Evolutionary conservation across 2,888 invertebrate genomes (phyloP), one percentile per base, ranked within the genome.

Genomic region (Drosophila nigritarsus): DNA sequence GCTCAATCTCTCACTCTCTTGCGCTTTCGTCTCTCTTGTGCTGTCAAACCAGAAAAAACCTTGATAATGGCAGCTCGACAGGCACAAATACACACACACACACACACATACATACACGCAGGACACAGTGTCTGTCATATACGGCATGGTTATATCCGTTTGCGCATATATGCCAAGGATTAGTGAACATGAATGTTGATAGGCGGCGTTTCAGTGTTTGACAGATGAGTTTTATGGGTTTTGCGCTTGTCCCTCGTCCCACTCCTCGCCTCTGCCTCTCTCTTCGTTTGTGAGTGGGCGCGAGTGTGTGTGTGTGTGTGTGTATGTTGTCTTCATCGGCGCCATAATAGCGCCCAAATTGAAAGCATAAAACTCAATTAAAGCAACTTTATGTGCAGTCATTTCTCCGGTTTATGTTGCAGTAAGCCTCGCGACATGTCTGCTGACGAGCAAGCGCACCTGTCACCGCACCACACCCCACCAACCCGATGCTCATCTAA

Each of bases 351-450:
- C 83, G 72, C 80, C 82, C 73, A 85, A 85, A 82, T 82, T 82
- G 82, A 82, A 82, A 82, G 85, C 85, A 85, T 82, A 85, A 82
- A 82, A 84, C 82, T 82, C 85, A 82, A 82, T 82, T 82, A 82
- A 82, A 84, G 75, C 85, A 84, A 82, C 85, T 84, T 82, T 84
- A 84, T 84, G 85, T 82, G 85, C 82, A 84, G 82, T 84, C 82
- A 84, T 82, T 82, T 79, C 80, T 81, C 73, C 68, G 73, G 70
- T 84, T 82, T 84, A 82, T 84, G 85, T 78, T 82, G 70, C 75
- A 84, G 73, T 83, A 81, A 81, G 80, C 83, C 32, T 49, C 68
- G 70, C 80, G 80, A 74, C 81, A 81, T 80, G 70, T 73, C 65
- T 72, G 73, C 60, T 65, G 70, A 72, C 72, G 68, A 70, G 60